Evolutionary conservation across 2,797 vertebrate species (phyloP).

Genomic region (Eutrigla gurnardus): DNA sequence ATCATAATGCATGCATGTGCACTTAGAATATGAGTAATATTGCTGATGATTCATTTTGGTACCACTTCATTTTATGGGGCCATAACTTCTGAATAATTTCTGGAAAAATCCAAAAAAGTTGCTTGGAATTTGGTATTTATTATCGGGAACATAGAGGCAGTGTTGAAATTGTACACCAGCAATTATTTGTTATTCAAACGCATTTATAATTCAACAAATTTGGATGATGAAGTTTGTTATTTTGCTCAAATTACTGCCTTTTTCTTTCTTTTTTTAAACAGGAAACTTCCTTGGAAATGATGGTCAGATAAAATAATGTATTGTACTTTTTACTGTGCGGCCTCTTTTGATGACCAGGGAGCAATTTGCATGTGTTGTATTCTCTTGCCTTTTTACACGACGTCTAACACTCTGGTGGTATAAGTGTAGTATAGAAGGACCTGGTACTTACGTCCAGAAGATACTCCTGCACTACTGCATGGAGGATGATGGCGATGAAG

Average conservation of each 20-base stretch:
- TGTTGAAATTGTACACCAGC: not conserved
- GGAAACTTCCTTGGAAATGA: not conserved
- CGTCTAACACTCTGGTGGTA: not conserved
- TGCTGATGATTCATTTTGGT: not conserved
- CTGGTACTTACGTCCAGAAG: conserved; percentile 93
- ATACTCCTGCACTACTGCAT: conserved; percentile 97
- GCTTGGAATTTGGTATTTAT: not conserved
- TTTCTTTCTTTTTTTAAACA: not conserved
- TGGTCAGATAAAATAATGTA: not conserved
- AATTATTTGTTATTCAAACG: not conserved
- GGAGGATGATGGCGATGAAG: conserved; percentile 94
- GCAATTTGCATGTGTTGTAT: not conserved
- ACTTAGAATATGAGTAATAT: not conserved
- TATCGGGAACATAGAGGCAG: not conserved
- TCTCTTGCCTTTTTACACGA: not conserved
- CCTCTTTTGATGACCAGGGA: not conserved
- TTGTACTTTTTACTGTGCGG: not conserved
- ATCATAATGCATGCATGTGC: too few relatives aligned
- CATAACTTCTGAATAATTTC: not conserved
- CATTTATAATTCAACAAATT: not conserved
- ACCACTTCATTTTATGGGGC: not conserved
- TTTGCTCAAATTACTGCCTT: not conserved
- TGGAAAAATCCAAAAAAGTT: not conserved
- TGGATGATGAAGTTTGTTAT: not conserved
- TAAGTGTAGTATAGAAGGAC: not conserved